Conservation (phyloP, 1,140 invertebrate species). For the Coenobita brevimanus region DNA sequence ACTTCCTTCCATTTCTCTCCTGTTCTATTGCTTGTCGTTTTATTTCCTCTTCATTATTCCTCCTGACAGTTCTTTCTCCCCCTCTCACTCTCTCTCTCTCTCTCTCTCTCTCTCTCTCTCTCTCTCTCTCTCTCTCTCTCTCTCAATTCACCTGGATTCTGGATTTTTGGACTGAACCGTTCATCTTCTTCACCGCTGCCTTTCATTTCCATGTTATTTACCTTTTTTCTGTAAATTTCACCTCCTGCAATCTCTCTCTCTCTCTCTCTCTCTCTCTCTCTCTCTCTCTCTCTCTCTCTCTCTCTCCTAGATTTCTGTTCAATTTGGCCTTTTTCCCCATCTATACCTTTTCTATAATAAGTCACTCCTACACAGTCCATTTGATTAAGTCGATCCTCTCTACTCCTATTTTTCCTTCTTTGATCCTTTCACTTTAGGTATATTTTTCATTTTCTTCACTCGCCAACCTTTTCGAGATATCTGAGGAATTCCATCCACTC, state of each 20-base stretch:
- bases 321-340: background rate
- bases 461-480: background rate
- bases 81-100: background rate
- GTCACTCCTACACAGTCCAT: too few species aligned
- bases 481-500: background rate
- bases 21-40: background rate
- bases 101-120: background rate
- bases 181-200: background rate
- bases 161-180: too few species aligned
- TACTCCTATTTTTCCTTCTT: background rate
- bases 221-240: background rate
- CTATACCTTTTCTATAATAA: background rate
- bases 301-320: background rate
- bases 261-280: constrained; percentile 6
- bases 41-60: too few species aligned
- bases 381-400: too few species aligned
- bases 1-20: background rate
- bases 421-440: background rate
- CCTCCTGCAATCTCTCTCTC: background rate
- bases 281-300: background rate
- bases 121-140: background rate
- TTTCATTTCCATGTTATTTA: background rate
- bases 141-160: background rate
- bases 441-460: background rate
- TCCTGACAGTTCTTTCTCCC: background rate